Conservation (phyloP, 2,888 invertebrate species). For the Anoncus sp. region DNA sequence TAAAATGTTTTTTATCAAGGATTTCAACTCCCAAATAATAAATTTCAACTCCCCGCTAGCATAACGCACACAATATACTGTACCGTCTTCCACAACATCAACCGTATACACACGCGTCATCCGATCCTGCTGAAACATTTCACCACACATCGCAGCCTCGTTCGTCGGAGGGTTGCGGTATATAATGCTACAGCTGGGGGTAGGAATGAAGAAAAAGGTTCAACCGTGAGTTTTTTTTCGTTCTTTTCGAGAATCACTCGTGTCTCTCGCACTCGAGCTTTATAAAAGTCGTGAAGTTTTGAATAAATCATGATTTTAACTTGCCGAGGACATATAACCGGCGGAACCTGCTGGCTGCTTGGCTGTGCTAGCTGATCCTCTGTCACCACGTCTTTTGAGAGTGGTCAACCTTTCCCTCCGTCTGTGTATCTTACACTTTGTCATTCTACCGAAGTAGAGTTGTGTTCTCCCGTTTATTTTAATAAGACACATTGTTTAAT, state of each 20-base stretch:
- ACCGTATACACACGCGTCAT: conserved; percentile 22
- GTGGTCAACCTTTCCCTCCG: conserved; percentile 74
- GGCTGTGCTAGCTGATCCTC: conserved; percentile 53
- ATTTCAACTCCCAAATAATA: too few relatives aligned
- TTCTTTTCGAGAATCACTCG: conserved; percentile 63
- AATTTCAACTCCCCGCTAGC: too few relatives aligned
- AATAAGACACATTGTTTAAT: neutral
- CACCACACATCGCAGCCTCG: conserved; percentile 27
- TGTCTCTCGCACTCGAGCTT: conserved; percentile 66
- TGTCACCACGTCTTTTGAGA: conserved; percentile 78
- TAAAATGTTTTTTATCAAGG: neutral
- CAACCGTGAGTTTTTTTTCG: conserved; percentile 39
- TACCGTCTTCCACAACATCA: conserved; percentile 1
- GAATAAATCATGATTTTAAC: conserved; percentile 77
- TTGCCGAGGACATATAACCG: conserved; percentile 48
- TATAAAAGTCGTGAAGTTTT: conserved; percentile 75
- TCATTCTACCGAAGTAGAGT: neutral
- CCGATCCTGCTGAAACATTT: conserved; percentile 31
- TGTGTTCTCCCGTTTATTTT: neutral
- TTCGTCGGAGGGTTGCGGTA: conserved; percentile 34
- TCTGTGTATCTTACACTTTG: conserved; percentile 17
- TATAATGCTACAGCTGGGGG: conserved; percentile 15
- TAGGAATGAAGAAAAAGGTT: conserved; percentile 50
- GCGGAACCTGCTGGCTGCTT: conserved; percentile 23
- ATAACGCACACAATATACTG: neutral